Base-by-base conservation (phyloP, 2,113 vertebrate genomes). In the Periophthalmodon schlosseri region DNA sequence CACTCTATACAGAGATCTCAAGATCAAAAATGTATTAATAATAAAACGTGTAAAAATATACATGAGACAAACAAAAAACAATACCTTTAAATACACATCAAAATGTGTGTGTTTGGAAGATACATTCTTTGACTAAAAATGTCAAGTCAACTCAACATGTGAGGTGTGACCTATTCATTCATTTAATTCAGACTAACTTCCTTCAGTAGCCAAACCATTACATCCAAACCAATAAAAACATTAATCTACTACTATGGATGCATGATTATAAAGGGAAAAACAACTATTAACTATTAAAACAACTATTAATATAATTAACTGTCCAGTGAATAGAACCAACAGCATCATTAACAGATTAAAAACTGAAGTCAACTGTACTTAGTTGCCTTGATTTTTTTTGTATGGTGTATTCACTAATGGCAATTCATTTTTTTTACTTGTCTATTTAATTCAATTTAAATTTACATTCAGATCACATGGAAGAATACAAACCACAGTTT, bases 291-390 rank as follows among this genome's bases (percentile, higher is more conserved):
- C n/a, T n/a, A n/a, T n/a, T n/a, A n/a, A n/a, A n/a, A n/a, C n/a
- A n/a, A n/a, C n/a, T 80, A 76, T 76, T 77, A 77, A 36, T 77
- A 72, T 75, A 72, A 39, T 52, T 10, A 72, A 47, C 15, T 72
- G 33, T 13, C 18, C 56, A 5, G 16, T 58, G 28, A 20, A 64
- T 36, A 18, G 18, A 61, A 28, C 14, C 14, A 63, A 39, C 9
- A 39, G 3, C 18, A 39, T 44, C 18, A 65, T 39, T 65, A 65
- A 65, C 63, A 65, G 34, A 65, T 21, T 39, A 4, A 44, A 65
- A 44, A 65, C 63, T n/a, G 34, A 65, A 65, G 7, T 65, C 63
- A 65, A 18, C 63, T 65, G 16, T 20, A 65, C 11, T 6, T 44
- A 60, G 39, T 60, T 4, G 63, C 39, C 34, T 65, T 65, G 34